Base-by-base conservation (phyloP, 2,113 vertebrate species). In the Sebastes schlegelii region DNA sequence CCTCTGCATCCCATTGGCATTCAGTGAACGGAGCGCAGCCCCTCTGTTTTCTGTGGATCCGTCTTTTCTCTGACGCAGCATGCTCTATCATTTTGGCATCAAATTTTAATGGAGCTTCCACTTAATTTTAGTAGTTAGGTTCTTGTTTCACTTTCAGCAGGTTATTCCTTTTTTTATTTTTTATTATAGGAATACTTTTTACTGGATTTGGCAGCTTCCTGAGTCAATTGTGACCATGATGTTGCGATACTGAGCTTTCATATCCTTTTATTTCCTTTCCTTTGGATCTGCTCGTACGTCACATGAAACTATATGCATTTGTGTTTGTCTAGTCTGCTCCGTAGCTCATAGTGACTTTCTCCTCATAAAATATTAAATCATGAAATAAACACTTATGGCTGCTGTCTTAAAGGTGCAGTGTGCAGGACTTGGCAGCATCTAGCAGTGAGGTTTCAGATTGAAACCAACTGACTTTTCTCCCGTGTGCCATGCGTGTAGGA, bases 351-450 rank as follows among this genome's bases (percentile, higher is more conserved):
- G 9, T 13, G 48, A 13, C n/a, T 49, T n/a, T 72, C 69, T 64
- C 26, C 23, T 60, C 51, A 40, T 76, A 58, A 13, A 83, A 51
- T 23, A 34, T 67, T 19, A 9, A 43, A 51, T 80, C 34, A 46
- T 79, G 65, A 86, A 79, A 64, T 78, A 55, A 83, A 82, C 76
- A 74, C 45, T 16, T 4, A 88, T 89, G 81, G 77, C 66, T 54
- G 57, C 52, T 80, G 71, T 34, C 34, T 34, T 34, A 34, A 34
- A 34, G 34, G 34, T 34, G 34, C 34, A 34, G 34, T 34, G 34
- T 34, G 34, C 4, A 4, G 34, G 34, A 34, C 34, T 34, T 34
- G 34, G 34, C 34, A 34, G 34, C 34, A 34, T 34, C 34, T 34
- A 34, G 34, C 34, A 4, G 34, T 34, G 34, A 34, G 34, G 34